Percentiles rank a stretch among this genome's conserved stretches.
phyloP scores from a whole-genome alignment of 2,797 vertebrate species.

The Neomorphus geoffroyi region DNA sequence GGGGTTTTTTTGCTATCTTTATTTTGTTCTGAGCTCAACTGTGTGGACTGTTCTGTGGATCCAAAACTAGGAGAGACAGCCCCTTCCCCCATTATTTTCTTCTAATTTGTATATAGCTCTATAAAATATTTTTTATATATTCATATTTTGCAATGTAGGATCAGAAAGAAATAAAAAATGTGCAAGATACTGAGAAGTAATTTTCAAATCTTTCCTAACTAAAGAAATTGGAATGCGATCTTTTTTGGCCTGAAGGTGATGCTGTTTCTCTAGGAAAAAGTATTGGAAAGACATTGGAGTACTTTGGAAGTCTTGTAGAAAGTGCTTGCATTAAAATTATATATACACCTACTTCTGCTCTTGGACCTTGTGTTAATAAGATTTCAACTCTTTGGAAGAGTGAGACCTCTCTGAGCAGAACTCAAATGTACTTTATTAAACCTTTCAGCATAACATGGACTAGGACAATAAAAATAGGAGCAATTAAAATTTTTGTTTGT shows the following conservation, averaged over 20 bases:
- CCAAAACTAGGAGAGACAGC: not conserved
- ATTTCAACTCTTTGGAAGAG: not conserved
- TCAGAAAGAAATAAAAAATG: not conserved
- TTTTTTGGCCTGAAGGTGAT: constrained; percentile 65
- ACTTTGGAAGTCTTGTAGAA: not conserved
- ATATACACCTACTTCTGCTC: not conserved
- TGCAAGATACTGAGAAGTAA: not conserved
- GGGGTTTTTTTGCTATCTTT: not conserved
- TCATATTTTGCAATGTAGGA: not conserved
- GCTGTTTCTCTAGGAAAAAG: constrained; percentile 70
- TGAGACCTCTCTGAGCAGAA: not conserved
- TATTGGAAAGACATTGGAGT: not conserved
- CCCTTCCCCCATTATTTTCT: too few relatives aligned
- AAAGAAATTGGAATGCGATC: not conserved
- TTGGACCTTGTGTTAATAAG: not conserved
- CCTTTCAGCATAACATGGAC: rapidly evolving
- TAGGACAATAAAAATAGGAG: not conserved
- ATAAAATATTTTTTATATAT: not conserved
- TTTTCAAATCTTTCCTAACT: not conserved
- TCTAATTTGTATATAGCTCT: rapidly evolving
- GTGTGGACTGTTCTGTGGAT: not conserved
- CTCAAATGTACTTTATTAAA: not conserved
- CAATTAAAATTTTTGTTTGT: not conserved
- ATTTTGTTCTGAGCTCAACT: not conserved
- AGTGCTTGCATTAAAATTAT: not conserved